phyloP scores from a whole-genome alignment of 2,113 vertebrate species.

The Zapornia atra region DNA sequence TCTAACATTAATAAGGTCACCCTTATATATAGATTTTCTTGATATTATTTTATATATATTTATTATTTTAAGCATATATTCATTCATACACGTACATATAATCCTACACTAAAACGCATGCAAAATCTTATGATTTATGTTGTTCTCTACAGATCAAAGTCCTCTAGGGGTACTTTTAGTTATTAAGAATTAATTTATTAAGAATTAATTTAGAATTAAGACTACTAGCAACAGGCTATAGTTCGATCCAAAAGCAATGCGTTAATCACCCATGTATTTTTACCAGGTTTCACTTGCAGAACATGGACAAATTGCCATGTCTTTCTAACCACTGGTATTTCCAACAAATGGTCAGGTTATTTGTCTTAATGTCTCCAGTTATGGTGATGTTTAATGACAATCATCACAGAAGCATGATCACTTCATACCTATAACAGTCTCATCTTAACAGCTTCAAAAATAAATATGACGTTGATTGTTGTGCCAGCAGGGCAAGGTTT shows the following conservation, averaged over 20 bases:
- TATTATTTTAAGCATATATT: not conserved
- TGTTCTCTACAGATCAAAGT: not conserved
- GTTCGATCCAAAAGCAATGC: not conserved
- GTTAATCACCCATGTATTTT: not conserved
- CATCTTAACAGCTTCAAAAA: not conserved
- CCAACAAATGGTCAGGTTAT: not conserved
- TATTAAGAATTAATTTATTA: not conserved
- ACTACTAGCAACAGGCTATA: not conserved
- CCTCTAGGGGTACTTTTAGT: not conserved
- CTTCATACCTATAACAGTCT: not conserved
- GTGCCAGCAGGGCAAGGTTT: not conserved
- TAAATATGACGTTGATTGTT: not conserved
- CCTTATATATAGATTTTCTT: not conserved
- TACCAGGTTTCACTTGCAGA: not conserved
- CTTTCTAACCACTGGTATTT: not conserved
- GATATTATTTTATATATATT: not conserved
- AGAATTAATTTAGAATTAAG: not conserved
- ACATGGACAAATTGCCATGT: not conserved
- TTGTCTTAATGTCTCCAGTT: not conserved
- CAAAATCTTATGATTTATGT: not conserved
- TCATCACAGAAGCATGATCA: not conserved
- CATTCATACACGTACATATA: not conserved
- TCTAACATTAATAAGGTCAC: no score
- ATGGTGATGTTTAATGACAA: not conserved
- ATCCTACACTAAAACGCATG: not conserved